Conservation (phyloP, 2,797 vertebrate genomes). For the Xenentodon cancila region DNA sequence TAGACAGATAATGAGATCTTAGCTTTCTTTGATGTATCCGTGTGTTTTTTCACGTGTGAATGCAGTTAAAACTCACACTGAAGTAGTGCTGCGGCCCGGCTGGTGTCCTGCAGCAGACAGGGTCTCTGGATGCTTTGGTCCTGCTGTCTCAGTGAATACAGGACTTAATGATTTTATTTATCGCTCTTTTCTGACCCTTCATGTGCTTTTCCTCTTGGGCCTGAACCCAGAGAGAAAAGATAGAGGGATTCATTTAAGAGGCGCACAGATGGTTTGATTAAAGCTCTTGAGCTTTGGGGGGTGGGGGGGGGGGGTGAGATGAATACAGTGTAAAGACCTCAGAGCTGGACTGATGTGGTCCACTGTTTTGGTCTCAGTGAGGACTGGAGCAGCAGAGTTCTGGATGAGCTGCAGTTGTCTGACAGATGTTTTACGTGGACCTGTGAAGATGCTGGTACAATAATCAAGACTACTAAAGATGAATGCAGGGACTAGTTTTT, state of each 20-base stretch:
- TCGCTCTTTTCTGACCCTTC: conserved; percentile 22
- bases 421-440: too few relatives aligned
- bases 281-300: not conserved
- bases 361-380: too few relatives aligned
- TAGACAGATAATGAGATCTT: conserved; percentile 19
- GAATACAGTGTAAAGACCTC: too few relatives aligned
- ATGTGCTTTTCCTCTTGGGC: not conserved
- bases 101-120: conserved; percentile 22
- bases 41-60: conserved; percentile 16
- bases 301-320: not conserved
- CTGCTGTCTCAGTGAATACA: conserved; percentile 39
- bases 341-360: too few relatives aligned
- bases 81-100: not conserved
- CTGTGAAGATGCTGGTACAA: too few relatives aligned
- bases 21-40: not conserved
- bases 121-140: conserved; percentile 51
- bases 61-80: too few relatives aligned
- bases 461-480: too few relatives aligned
- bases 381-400: too few relatives aligned
- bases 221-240: conserved; percentile 23
- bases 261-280: conserved; percentile 4
- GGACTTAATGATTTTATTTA: conserved; percentile 52
- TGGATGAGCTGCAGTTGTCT: too few relatives aligned
- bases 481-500: too few relatives aligned
- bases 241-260: conserved; percentile 16